These are phyloP conservation scores for Unio delphinus DNA, from an alignment of 2,888 invertebrate genomes.

Conservation along the genomic window DNA sequence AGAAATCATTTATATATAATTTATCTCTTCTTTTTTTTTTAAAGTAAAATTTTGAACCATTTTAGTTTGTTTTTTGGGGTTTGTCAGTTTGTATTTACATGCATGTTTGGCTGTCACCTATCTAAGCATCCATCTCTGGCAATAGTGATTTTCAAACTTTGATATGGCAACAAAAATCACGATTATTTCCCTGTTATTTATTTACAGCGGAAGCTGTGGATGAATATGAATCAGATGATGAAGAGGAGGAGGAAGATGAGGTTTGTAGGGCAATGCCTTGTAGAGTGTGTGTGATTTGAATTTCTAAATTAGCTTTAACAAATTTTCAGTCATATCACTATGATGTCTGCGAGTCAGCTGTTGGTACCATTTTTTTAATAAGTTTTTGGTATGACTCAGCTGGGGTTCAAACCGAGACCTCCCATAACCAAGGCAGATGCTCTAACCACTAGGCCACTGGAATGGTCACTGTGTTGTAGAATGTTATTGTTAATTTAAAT, in stretches of 20 bases:
- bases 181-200: neutral
- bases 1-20: slow-evolving; percentile 12
- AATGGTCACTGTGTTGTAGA: neutral
- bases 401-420: too few relatives aligned
- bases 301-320: too few relatives aligned
- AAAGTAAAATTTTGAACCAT: neutral
- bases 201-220: slow-evolving; percentile 63
- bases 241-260: slow-evolving; percentile 72
- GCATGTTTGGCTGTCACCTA: neutral
- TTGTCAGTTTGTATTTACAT: neutral
- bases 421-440: too few relatives aligned
- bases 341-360: too few relatives aligned
- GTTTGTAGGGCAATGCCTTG: slow-evolving; percentile 33
- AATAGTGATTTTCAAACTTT: neutral
- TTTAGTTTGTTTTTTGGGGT: neutral
- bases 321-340: too few relatives aligned
- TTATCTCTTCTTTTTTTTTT: neutral
- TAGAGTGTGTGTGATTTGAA: neutral
- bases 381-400: too few relatives aligned
- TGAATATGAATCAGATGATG: slow-evolving; percentile 69
- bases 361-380: too few relatives aligned
- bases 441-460: too few relatives aligned
- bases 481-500: neutral
- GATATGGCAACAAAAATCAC: neutral
- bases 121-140: neutral